Base-by-base conservation (phyloP, 2,797 vertebrate genomes). In the Ciconia nigra region DNA sequence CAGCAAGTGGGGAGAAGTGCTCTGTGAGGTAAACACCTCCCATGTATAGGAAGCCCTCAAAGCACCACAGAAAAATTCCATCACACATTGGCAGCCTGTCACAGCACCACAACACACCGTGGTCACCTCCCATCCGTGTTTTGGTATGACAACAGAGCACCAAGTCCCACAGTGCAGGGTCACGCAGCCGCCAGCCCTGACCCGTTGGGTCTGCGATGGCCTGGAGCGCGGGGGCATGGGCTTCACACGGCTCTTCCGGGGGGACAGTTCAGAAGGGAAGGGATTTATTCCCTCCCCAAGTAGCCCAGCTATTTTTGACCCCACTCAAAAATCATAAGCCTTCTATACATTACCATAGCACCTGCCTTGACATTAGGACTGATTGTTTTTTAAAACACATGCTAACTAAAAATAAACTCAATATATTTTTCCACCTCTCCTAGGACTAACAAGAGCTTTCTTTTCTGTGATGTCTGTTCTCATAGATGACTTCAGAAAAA, bases 81-180 rank as follows among this genome's bases (percentile, higher is more conserved):
- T 31, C 52, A 5, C 10, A 2, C 1, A 0, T 0, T 0, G 49
- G 7, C 13, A 15, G 11, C 29, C n/a, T 3, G 18, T 3, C 42
- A 9, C 33, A 24, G 1, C 2, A 0, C 2, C n/a, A 5, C 41
- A 8, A 0, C 49, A 0, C 3, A 2, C 2, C 15, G 0, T 0
- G 0, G 28, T 3, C 42, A 9, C 55, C 42, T 29, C 29, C 3
- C 11, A 11, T 1, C 54, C 2, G 0, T 5, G 61, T 17, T 21
- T 13, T 3, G 21, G 49, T 16, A 3, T 8, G n/a, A 47, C 11
- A 16, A 7, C 3, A 5, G 3, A 1, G 7, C 0, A 9, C 42
- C 26, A 19, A 2, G 29, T 4, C 11, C 13, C 33, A 4, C 3
- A 5, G 4, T 1, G 5, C 26, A 5, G 18, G 8, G 3, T 5